phyloP scores from a whole-genome alignment of 2,888 invertebrate species.

The Metellina segmentata region DNA sequence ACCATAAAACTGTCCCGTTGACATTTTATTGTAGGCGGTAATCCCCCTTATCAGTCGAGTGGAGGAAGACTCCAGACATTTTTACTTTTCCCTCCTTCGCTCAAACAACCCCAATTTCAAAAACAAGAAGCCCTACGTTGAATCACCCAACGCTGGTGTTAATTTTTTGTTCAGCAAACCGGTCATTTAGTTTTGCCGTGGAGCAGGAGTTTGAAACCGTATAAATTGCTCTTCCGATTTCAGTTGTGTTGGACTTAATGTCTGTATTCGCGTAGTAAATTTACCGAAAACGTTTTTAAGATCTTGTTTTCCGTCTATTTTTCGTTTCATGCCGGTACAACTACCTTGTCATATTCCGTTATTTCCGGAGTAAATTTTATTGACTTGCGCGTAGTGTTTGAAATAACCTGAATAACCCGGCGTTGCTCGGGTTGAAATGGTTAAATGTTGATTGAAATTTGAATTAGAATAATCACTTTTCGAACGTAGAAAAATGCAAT shows the following conservation, averaged over 20 bases:
- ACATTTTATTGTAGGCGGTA: constrained; percentile 62
- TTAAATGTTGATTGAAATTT: too few species aligned
- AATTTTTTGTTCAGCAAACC: background rate
- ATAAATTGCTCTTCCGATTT: background rate
- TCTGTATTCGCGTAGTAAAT: background rate
- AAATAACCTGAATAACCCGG: too few species aligned
- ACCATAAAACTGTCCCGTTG: constrained; percentile 64
- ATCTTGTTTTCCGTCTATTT: too few species aligned
- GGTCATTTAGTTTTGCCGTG: constrained; percentile 5
- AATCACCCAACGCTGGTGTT: background rate
- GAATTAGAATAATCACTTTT: too few species aligned
- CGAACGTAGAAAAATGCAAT: too few species aligned
- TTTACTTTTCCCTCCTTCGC: constrained; percentile 14
- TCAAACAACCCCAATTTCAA: background rate
- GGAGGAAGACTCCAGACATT: constrained; percentile 17
- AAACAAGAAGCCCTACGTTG: constrained; percentile 43
- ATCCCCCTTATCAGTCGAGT: constrained; percentile 30
- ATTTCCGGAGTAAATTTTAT: too few species aligned
- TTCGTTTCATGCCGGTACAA: too few species aligned
- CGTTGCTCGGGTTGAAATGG: too few species aligned
- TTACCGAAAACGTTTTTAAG: background rate
- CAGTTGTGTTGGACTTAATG: background rate
- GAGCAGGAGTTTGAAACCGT: constrained; percentile 26
- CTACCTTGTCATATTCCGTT: too few species aligned
- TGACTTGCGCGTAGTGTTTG: too few species aligned